These are phyloP conservation scores for Entomobrya proxima DNA, from an alignment of 2,888 invertebrate species.

Conservation along the genomic window DNA sequence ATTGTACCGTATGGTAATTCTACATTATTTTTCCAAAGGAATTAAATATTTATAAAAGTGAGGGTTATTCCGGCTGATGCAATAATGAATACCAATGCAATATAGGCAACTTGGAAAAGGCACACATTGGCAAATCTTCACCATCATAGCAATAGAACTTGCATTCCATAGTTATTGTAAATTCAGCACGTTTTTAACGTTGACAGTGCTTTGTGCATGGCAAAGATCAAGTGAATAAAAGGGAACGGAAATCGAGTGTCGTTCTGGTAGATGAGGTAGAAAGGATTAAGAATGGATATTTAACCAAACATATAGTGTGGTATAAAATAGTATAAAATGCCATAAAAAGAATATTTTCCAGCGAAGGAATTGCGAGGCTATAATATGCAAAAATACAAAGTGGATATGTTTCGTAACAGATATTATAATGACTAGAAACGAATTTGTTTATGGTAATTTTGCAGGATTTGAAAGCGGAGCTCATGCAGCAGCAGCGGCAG, in stretches of 20 bases:
- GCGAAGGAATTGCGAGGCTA: background rate
- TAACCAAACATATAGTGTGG: slow-evolving; percentile 44
- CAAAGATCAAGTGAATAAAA: background rate
- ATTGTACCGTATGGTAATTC: too few relatives aligned
- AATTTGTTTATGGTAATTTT: slow-evolving; percentile 12
- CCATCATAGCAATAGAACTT: too few relatives aligned
- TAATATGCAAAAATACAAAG: background rate
- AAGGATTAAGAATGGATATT: slow-evolving; percentile 62
- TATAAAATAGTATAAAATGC: background rate
- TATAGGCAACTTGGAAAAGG: too few relatives aligned
- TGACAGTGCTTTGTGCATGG: background rate
- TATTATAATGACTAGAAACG: slow-evolving; percentile 5
- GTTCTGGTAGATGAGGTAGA: slow-evolving; percentile 53
- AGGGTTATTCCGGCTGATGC: too few relatives aligned
- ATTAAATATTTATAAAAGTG: too few relatives aligned
- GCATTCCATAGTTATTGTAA: too few relatives aligned
- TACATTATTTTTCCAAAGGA: too few relatives aligned
- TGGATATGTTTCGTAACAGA: too few relatives aligned
- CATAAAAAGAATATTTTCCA: background rate
- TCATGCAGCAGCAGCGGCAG: slow-evolving; percentile 45
- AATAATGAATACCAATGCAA: too few relatives aligned
- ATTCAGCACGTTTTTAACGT: too few relatives aligned
- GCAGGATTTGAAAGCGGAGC: slow-evolving; percentile 49
- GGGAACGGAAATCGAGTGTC: slow-evolving; percentile 5
- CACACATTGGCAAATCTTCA: too few relatives aligned